Evolutionary conservation across 2,113 vertebrate genomes (phyloP).

Genomic region (Salvelinus fontinalis): DNA sequence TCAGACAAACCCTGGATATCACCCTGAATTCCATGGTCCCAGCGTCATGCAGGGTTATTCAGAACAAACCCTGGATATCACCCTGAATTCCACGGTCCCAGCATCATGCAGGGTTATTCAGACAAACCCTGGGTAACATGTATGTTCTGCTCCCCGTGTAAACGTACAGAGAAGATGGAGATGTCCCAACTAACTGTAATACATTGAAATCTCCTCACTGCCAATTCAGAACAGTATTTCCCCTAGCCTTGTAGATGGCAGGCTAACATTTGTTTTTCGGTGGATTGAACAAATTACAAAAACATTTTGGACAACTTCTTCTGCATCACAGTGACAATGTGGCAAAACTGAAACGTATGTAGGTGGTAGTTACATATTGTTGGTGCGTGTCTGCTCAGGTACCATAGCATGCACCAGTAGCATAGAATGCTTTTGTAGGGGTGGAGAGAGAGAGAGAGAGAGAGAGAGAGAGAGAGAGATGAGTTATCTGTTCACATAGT

Average conservation of each 20-base stretch:
- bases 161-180: too few relatives aligned
- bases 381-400: constrained; percentile 61
- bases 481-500: constrained; percentile 63
- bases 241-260: constrained; percentile 41
- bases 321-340: constrained; percentile 59
- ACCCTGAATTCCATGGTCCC: too few relatives aligned
- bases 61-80: too few relatives aligned
- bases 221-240: constrained; percentile 29
- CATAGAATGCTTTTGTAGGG: constrained; percentile 47
- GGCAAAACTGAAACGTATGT: constrained; percentile 58
- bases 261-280: constrained; percentile 58
- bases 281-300: constrained; percentile 53
- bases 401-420: constrained; percentile 56
- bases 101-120: too few relatives aligned
- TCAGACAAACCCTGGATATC: too few relatives aligned
- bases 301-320: constrained; percentile 60
- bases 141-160: too few relatives aligned
- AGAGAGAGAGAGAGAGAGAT: background rate
- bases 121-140: too few relatives aligned
- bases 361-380: constrained; percentile 55
- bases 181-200: too few relatives aligned
- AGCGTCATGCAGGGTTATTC: too few relatives aligned
- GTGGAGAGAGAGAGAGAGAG: background rate
- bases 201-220: constrained; percentile 25
- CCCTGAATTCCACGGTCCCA: too few relatives aligned